Conservation (phyloP, 2,888 invertebrate genomes). For the Maniola hyperantus region DNA sequence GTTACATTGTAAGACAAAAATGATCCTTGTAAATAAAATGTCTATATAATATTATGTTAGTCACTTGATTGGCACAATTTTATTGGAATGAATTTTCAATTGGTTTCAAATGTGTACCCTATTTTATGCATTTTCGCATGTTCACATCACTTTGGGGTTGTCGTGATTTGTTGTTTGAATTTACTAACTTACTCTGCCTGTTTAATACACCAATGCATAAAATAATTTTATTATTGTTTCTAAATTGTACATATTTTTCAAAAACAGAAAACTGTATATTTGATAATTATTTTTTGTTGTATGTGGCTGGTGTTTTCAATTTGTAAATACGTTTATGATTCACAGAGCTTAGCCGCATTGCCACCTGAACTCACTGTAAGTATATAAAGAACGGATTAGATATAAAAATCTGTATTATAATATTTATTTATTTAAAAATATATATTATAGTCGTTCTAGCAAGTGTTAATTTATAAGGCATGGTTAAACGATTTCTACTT, state of each 20-base stretch:
- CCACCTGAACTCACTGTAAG: slow-evolving; percentile 92
- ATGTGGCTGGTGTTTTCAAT: slow-evolving; percentile 53
- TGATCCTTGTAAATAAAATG: slow-evolving; percentile 36
- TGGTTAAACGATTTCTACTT: not conserved
- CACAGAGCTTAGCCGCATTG: slow-evolving; percentile 91
- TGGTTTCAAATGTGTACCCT: slow-evolving; percentile 50
- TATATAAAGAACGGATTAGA: slow-evolving; percentile 54
- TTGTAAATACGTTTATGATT: slow-evolving; percentile 82
- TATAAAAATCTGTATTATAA: slow-evolving; percentile 5
- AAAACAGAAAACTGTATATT: slow-evolving; percentile 34
- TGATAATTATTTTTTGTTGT: slow-evolving; percentile 41
- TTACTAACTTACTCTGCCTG: slow-evolving; percentile 31
- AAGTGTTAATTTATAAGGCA: not conserved
- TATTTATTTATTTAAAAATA: not conserved
- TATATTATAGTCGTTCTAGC: not conserved
- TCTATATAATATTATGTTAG: slow-evolving; percentile 36
- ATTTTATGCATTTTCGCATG: slow-evolving; percentile 44
- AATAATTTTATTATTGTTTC: slow-evolving; percentile 15
- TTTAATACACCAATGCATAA: slow-evolving; percentile 26
- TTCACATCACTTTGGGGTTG: slow-evolving; percentile 37
- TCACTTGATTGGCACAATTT: slow-evolving; percentile 38
- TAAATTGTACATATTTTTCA: slow-evolving; percentile 34
- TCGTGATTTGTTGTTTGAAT: slow-evolving; percentile 24
- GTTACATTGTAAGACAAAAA: not conserved
- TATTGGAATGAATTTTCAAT: slow-evolving; percentile 41